Base-by-base conservation (phyloP, 2,113 vertebrate species). In the Psephotus haematonotus region DNA sequence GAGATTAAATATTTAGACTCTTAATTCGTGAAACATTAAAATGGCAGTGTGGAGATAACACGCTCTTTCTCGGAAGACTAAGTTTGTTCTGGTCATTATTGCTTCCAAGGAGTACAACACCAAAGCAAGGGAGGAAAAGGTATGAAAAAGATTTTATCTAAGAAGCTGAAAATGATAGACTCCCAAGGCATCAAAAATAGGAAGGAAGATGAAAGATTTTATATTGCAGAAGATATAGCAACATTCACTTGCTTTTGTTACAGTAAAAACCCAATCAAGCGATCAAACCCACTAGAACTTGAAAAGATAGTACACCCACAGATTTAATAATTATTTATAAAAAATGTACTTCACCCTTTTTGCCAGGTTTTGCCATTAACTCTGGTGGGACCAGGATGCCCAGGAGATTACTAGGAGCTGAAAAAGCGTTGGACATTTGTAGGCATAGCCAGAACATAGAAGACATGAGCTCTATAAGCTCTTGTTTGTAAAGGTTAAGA, bases 11-110 rank as follows among this genome's bases (percentile, higher is more conserved):
- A 86, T 93, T 90, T 86, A 88, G 80, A 62, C 31, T 68, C 72
- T 76, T 84, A 75, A 86, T 96, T 91, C 62, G 71, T 75, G 37
- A 59, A 91, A 41, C 79, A 96, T 44, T 93, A 46, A 86, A 96
- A 57, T 29, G 15, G 19, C 29, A 9, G 12, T n/a, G 20, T 62
- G 86, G 65, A 84, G 59, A 37, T 57, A 84, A 68, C 44, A 49
- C 3, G 24, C 25, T 71, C 10, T 55, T 88, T 93, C 60, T 88
- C 80, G 81, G 72, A 93, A 93, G 70, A 80, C 57, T 37, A 55
- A 52, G 39, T 79, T 82, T 69, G 16, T 88, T 86, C 64, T 80
- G 67, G 53, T 62, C 35, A 13, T 64, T 95, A 18, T 41, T 91
- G 65, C 69, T 92, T 86, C 44, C 41, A 25, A 75, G 33, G 65